Evolutionary conservation across 2,888 invertebrate species (phyloP), one percentile per base, ranked within the genome.

Genomic region (Resseliella maxima): DNA sequence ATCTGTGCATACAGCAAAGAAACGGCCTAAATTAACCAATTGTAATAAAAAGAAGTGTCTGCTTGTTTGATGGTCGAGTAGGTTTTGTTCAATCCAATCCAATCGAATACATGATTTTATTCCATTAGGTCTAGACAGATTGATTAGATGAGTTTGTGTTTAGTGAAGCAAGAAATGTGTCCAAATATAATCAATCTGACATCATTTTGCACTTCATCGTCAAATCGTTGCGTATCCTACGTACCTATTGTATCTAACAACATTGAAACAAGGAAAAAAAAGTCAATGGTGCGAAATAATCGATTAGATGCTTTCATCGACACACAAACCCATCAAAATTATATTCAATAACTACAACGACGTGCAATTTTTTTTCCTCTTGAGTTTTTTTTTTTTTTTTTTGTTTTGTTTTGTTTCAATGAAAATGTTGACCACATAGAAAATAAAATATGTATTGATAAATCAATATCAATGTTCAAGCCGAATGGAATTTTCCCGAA

Each of bases 171-270:
- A 72, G n/a, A 72, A 72, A 72, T 72, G 31, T 72, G 72, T 27
- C 18, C 31, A 31, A 72, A 31, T 31, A 72, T 18, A 72, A 72
- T 72, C 72, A 72, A 59, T 59, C 24, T n/a, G 12, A 72, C n/a
- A 72, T 72, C 15, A 72, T 72, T 50, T 35, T 72, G 35, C 72
- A 72, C 31, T 72, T 72, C 72, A 72, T 72, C 31, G 24, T 24
- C 6, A 72, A 31, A 72, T 31, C 31, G 72, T 31, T 31, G 72
- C 15, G 72, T 15, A 24, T 59, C n/a, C 2, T 5, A 15, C 50
- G 50, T 6, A 8, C 46, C 2, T 24, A 18, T 59, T 1, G 2
- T 24, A 27, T 24, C 27, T 24, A 3, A 24, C 24, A 0, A n/a
- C 12, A 31, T 12, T 50, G 2, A 18, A 72, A 24, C 24, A 15